Evolutionary conservation across 2,113 vertebrate genomes (phyloP).

Genomic region (Carlito syrichta): DNA sequence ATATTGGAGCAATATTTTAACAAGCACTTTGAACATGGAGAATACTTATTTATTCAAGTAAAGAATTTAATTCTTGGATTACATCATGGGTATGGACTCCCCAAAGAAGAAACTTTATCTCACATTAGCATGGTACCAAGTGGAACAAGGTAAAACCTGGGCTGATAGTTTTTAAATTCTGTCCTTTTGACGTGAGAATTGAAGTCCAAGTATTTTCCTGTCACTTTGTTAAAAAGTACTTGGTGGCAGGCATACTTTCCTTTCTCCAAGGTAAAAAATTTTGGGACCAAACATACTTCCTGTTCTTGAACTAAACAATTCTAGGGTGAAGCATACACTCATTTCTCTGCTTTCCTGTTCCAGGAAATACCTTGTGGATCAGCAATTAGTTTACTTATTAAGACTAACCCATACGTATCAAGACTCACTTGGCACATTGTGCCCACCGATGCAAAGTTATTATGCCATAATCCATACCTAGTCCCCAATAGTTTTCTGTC

Average conservation of each 20-base stretch:
- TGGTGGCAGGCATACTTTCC: neutral
- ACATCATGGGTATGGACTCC: neutral
- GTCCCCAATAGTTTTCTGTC: neutral
- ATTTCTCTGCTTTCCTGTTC: neutral
- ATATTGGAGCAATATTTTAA: too few species aligned
- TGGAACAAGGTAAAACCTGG: neutral
- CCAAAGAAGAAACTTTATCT: neutral
- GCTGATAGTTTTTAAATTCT: neutral
- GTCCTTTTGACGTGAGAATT: neutral
- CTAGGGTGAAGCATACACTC: neutral
- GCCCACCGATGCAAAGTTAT: neutral
- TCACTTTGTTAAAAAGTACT: neutral
- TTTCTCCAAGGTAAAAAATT: neutral
- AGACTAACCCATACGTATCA: neutral
- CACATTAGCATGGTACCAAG: neutral
- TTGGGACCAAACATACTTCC: neutral
- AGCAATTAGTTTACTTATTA: neutral
- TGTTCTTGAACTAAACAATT: neutral
- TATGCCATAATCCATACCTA: neutral
- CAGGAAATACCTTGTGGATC: neutral
- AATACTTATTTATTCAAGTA: neutral
- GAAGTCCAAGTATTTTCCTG: neutral
- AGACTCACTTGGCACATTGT: neutral
- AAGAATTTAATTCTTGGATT: neutral
- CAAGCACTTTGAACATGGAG: neutral